Conservation (phyloP, 2,888 invertebrate species). For the Iphiclides podalirius region DNA sequence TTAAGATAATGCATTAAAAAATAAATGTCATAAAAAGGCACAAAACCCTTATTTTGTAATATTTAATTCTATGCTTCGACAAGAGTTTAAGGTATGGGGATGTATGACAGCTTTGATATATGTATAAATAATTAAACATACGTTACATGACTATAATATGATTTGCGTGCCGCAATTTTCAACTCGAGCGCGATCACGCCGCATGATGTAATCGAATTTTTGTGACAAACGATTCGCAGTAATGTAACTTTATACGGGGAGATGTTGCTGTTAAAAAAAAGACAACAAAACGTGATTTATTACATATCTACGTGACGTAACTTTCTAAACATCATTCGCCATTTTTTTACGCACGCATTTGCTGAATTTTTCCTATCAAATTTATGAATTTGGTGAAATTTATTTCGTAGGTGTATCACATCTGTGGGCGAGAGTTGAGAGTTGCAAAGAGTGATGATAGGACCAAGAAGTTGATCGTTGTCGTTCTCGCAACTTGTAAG, state of each 20-base stretch:
- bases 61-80: too few species aligned
- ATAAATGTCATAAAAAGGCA: too few species aligned
- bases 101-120: too few species aligned
- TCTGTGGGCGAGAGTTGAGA: conserved; percentile 8
- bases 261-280: conserved; percentile 6
- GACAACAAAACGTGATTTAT: conserved; percentile 6
- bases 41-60: too few species aligned
- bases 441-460: conserved; percentile 1
- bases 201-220: conserved; percentile 9
- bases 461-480: background rate
- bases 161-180: background rate
- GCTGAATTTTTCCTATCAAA: too few species aligned
- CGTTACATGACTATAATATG: too few species aligned
- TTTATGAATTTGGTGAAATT: too few species aligned
- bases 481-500: conserved; percentile 16
- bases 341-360: conserved; percentile 3
- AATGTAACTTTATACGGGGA: conserved; percentile 10
- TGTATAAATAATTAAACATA: too few species aligned
- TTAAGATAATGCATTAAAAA: too few species aligned
- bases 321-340: conserved; percentile 9
- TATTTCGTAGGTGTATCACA: conserved; percentile 11
- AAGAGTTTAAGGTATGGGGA: too few species aligned
- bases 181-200: background rate
- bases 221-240: conserved; percentile 8
- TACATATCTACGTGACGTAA: conserved; percentile 7